Evolutionary conservation across 2,888 invertebrate species (phyloP).

Genomic region (Baccha elongata): DNA sequence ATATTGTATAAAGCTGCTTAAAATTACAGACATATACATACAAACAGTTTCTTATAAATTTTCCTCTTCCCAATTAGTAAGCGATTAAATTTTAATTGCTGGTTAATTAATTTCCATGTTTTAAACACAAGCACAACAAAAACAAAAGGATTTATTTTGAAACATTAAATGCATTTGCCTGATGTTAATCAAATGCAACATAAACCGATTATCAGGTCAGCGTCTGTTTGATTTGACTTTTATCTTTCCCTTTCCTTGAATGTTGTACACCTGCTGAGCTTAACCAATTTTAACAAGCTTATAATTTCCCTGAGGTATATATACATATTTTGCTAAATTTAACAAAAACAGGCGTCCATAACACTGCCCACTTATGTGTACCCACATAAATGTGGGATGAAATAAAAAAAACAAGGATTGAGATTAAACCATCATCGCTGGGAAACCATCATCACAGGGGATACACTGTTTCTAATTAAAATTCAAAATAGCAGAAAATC

Average conservation of each 20-base stretch:
- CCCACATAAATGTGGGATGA: background rate
- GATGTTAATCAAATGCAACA: constrained; percentile 72
- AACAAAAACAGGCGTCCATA: constrained; percentile 30
- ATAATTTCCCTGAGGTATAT: constrained; percentile 71
- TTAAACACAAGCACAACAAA: background rate
- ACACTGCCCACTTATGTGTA: background rate
- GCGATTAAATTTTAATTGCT: constrained; percentile 45
- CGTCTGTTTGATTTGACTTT: constrained; percentile 25
- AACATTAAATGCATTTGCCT: constrained; percentile 46
- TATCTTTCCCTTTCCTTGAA: constrained; percentile 1
- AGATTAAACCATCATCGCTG: constrained; percentile 45
- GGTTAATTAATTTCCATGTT: constrained; percentile 58
- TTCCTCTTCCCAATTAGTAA: constrained; percentile 51
- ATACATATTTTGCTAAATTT: constrained; percentile 54
- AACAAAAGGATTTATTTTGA: constrained; percentile 30
- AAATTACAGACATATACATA: too few species aligned
- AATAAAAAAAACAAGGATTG: constrained; percentile 9
- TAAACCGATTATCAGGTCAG: constrained; percentile 67
- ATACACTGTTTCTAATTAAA: constrained; percentile 64
- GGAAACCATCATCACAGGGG: constrained; percentile 15
- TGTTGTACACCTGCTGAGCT: constrained; percentile 57
- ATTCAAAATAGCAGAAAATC: constrained; percentile 70
- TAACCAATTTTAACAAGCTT: constrained; percentile 72
- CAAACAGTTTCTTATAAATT: constrained; percentile 1
- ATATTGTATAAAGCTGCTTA: too few species aligned